Percentiles rank a stretch among this genome's conserved stretches.
Evolutionary conservation across 2,797 vertebrate genomes (phyloP).

Genomic region (Liasis olivaceus): DNA sequence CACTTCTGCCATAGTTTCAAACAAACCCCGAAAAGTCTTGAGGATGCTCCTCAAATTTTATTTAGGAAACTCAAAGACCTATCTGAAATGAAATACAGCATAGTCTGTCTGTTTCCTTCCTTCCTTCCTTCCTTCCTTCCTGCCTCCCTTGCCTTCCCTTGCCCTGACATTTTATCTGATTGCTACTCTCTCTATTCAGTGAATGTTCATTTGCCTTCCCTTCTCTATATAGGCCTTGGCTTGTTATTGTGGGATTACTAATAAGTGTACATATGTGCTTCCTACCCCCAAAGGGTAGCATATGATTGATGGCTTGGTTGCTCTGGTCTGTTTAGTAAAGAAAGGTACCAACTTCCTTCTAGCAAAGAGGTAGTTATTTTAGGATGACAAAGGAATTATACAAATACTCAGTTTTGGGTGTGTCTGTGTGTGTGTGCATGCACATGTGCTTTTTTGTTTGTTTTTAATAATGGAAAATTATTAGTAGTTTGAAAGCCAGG

Average conservation of each 20-base stretch:
- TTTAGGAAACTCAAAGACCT: slow-evolving; percentile 45
- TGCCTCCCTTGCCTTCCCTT: background rate
- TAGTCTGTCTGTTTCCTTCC: slow-evolving; percentile 33
- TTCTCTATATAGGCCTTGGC: slow-evolving; percentile 45
- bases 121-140: slow-evolving; percentile 29
- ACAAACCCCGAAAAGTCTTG: slow-evolving; percentile 6
- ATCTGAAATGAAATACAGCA: slow-evolving; percentile 30
- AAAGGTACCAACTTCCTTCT: slow-evolving; percentile 33
- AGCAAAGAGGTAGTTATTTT: slow-evolving; percentile 25
- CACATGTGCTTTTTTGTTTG: background rate
- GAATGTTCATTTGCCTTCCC: slow-evolving; percentile 38
- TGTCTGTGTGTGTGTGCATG: background rate
- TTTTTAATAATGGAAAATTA: slow-evolving; percentile 14
- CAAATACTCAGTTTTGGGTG: background rate
- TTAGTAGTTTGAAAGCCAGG: background rate
- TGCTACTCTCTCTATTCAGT: slow-evolving; percentile 33
- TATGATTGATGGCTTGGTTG: slow-evolving; percentile 49
- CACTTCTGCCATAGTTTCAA: background rate
- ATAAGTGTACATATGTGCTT: slow-evolving; percentile 56
- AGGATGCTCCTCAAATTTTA: background rate
- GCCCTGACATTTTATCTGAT: slow-evolving; percentile 19
- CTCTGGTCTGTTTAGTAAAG: slow-evolving; percentile 47
- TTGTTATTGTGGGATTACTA: slow-evolving; percentile 61
- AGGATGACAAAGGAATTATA: slow-evolving; percentile 29
- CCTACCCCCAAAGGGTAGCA: slow-evolving; percentile 49